Percentiles rank a stretch among this genome's conserved stretches.
These are phyloP conservation scores for Taxidea taxus DNA, from an alignment of 2,113 vertebrate genomes.

Conservation along the genomic window DNA sequence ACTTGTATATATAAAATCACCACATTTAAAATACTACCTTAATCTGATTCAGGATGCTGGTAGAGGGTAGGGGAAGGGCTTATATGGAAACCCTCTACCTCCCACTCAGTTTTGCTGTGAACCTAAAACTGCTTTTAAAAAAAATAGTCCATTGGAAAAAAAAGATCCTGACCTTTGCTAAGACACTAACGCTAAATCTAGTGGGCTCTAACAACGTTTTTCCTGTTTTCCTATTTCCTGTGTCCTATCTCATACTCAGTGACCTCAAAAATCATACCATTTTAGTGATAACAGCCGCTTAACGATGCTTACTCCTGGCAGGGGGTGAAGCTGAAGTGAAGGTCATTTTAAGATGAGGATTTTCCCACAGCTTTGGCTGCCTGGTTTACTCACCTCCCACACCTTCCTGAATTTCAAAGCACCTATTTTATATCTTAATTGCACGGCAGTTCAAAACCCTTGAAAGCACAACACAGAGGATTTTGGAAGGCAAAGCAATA, in stretches of 20 bases:
- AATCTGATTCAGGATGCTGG: background rate
- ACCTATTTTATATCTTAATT: slow-evolving; percentile 8
- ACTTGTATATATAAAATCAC: background rate
- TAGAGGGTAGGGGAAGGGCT: background rate
- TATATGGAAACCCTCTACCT: background rate
- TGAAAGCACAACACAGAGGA: background rate
- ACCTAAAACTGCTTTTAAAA: background rate
- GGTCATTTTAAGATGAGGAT: background rate
- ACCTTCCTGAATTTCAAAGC: slow-evolving; percentile 11
- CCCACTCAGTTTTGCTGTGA: background rate
- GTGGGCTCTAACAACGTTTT: background rate
- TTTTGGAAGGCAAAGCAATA: background rate
- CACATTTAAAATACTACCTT: background rate
- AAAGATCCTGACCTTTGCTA: background rate
- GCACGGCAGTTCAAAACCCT: background rate
- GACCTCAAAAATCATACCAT: background rate
- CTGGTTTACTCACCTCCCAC: background rate
- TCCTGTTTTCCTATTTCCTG: background rate
- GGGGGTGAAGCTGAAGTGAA: background rate
- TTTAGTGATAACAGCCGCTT: background rate
- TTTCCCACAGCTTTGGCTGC: background rate
- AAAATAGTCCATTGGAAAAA: background rate
- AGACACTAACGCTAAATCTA: background rate
- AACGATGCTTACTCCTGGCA: background rate
- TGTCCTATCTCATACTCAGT: background rate